phyloP scores from a whole-genome alignment of 2,113 vertebrate genomes.

The Symphodus melops region DNA sequence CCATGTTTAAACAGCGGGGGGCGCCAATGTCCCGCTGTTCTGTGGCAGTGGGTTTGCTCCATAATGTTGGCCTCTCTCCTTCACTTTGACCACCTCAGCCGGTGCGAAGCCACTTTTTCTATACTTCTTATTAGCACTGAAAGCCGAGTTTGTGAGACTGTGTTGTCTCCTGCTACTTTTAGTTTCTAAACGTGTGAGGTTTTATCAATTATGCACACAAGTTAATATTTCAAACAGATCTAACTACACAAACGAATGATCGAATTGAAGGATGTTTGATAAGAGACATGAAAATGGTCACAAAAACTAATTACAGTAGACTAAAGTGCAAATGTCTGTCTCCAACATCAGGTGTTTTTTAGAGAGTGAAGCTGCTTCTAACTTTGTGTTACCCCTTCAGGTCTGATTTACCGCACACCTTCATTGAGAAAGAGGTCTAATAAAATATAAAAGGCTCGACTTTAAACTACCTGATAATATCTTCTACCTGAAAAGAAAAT shows the following conservation, averaged over 20 bases:
- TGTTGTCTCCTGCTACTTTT: background rate
- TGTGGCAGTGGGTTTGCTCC: background rate
- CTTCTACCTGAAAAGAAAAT: background rate
- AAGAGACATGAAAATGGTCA: background rate
- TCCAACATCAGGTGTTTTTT: background rate
- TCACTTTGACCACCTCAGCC: conserved; percentile 53
- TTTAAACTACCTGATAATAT: background rate
- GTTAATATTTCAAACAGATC: background rate
- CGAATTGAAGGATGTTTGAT: background rate
- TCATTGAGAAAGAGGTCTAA: background rate
- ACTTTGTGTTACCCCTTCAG: conserved; percentile 26
- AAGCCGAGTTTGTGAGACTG: background rate
- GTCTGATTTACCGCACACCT: background rate
- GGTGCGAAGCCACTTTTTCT: conserved; percentile 15
- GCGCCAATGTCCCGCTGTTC: conserved; percentile 74
- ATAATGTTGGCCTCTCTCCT: conserved; percentile 47
- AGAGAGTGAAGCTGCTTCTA: conserved; percentile 11
- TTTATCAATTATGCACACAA: background rate
- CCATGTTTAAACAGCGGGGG: conserved; percentile 56
- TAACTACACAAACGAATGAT: background rate
- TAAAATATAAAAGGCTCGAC: background rate
- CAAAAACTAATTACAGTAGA: background rate
- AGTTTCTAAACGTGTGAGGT: background rate
- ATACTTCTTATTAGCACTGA: conserved; percentile 7
- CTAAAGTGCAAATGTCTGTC: background rate